phyloP scores from a whole-genome alignment of 1,140 invertebrate genomes.

The Homarus americanus region DNA sequence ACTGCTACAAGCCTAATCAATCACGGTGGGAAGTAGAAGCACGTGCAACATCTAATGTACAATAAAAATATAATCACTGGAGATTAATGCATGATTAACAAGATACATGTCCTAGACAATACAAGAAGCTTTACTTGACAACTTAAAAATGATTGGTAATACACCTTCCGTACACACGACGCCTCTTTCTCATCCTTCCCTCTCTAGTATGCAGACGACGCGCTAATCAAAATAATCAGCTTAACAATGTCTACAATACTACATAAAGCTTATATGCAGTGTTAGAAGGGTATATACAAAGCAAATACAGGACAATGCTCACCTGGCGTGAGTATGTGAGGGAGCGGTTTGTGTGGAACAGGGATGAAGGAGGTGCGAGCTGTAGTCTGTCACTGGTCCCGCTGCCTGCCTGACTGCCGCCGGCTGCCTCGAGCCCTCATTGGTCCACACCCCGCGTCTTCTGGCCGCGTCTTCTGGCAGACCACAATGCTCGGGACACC shows the following conservation, averaged over 20 bases:
- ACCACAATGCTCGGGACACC: slow-evolving; percentile 57
- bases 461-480: slow-evolving; percentile 63
- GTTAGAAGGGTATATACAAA: background rate
- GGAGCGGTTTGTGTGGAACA: background rate
- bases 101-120: background rate
- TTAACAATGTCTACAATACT: background rate
- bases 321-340: background rate
- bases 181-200: background rate
- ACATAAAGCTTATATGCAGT: background rate
- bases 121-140: background rate
- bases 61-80: background rate
- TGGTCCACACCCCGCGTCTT: slow-evolving; percentile 47
- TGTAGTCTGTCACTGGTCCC: background rate
- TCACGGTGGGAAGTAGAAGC: background rate
- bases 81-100: background rate
- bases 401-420: slow-evolving; percentile 1
- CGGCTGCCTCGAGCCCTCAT: slow-evolving; percentile 21
- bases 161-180: background rate
- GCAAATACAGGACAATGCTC: background rate
- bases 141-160: background rate
- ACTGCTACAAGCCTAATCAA: background rate
- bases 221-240: background rate
- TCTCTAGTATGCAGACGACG: background rate
- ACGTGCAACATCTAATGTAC: background rate
- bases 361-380: background rate